A percentile compares a stretch with the other conserved stretches of the same genome.
Conservation (phyloP, 1,140 invertebrate species). For the Episyrphus balteatus region DNA sequence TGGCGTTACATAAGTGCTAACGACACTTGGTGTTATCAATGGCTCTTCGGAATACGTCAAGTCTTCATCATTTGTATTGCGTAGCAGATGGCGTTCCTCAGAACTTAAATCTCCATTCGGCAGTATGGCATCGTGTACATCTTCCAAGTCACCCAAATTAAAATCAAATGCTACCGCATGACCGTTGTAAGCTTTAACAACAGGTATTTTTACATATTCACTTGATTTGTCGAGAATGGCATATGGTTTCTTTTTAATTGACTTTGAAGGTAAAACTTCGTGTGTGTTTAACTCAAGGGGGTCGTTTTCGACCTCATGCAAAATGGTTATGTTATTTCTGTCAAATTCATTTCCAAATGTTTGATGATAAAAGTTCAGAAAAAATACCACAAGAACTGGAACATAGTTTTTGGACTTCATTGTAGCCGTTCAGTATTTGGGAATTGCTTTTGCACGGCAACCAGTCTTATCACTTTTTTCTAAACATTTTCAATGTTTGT, state of each 20-base stretch:
- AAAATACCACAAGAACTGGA: no score
- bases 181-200: slow-evolving; percentile 25
- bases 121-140: slow-evolving; percentile 27
- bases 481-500: no score
- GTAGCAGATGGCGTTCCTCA: slow-evolving; percentile 16
- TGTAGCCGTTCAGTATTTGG: no score
- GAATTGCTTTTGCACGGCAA: no score
- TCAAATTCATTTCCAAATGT: no score
- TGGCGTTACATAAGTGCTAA: no score
- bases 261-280: slow-evolving; percentile 22
- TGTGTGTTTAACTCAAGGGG: slow-evolving; percentile 22
- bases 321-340: slow-evolving; percentile 24
- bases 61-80: slow-evolving; percentile 4
- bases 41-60: slow-evolving; percentile 12
- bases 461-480: no score
- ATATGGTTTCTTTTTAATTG: slow-evolving; percentile 28
- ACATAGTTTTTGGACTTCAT: no score
- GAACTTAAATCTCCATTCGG: slow-evolving; percentile 19
- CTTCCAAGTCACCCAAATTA: slow-evolving; percentile 30
- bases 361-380: no score
- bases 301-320: slow-evolving; percentile 22
- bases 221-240: slow-evolving; percentile 19
- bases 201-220: slow-evolving; percentile 4
- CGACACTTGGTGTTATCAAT: no score
- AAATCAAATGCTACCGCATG: slow-evolving; percentile 34